These are phyloP conservation scores for Agrenia bidenticulata DNA, from an alignment of 2,888 invertebrate genomes.

Conservation along the genomic window DNA sequence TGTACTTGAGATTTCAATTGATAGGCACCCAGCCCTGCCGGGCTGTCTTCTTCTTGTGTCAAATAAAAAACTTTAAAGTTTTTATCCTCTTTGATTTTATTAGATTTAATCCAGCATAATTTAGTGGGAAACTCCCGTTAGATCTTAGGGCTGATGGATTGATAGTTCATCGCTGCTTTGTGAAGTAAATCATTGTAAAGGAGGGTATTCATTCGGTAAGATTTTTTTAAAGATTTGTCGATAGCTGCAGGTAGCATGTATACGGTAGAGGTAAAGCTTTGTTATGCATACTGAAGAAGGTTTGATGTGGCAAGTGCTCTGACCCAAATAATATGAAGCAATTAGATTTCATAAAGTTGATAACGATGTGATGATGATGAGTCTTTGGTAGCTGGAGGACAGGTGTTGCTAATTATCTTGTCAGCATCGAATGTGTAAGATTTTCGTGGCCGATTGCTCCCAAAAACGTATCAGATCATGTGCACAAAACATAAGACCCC, in stretches of 20 bases:
- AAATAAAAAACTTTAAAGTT: neutral
- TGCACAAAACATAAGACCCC: constrained; percentile 1
- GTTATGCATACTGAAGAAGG: too few relatives aligned
- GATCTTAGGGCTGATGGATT: too few relatives aligned
- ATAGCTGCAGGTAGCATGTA: too few relatives aligned
- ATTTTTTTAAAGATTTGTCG: too few relatives aligned
- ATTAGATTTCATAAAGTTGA: neutral
- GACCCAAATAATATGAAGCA: constrained; percentile 18
- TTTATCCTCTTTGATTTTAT: constrained; percentile 16
- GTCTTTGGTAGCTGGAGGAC: constrained; percentile 10
- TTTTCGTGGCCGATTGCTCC: constrained; percentile 7
- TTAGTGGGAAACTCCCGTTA: too few relatives aligned
- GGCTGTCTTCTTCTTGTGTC: too few relatives aligned
- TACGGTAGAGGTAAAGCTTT: too few relatives aligned
- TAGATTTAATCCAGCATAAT: constrained; percentile 3
- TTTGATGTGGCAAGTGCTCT: neutral
- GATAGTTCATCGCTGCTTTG: too few relatives aligned
- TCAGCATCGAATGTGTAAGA: constrained; percentile 26
- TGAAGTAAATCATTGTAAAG: too few relatives aligned
- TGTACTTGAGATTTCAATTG: too few relatives aligned
- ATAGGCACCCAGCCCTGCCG: too few relatives aligned
- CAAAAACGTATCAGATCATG: constrained; percentile 9
- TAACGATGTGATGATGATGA: constrained; percentile 4
- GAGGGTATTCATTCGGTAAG: too few relatives aligned
- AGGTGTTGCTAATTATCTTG: constrained; percentile 37